Base-by-base conservation (phyloP, 1,140 invertebrate genomes). In the Radopholus similis region DNA sequence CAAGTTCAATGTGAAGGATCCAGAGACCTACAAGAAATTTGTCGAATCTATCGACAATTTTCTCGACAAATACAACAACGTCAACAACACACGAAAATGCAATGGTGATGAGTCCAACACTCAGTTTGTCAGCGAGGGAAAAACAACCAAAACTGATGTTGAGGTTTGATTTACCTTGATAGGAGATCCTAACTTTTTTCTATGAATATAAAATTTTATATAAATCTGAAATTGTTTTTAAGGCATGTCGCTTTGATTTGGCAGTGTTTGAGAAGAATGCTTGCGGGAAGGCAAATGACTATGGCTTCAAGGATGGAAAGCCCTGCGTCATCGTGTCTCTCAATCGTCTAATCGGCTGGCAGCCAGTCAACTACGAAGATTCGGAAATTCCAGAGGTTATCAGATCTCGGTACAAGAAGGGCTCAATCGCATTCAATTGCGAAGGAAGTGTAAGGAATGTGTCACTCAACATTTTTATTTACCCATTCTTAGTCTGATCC, bases 261-360 rank as follows among this genome's bases (percentile, higher is more conserved):
- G 60, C 28, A 5, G 15, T 42, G 5, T 80, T 82, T 56, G 54
- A 77, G 13, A 42, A 44, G 15, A 57, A 63, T 35, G 76, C 71
- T 11, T 81, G 79, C 55, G 44, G 54, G 23, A 65, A 68, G 9
- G 40, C 57, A 3, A 72, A 72, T 34, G 70, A 70, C 37, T 81
- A 75, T 53, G 79, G 79, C 37, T 81, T 74, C 67, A 76, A 77
- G 42, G 51, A 68, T 40, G 70, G 79, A n/a, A 77, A 67, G 49
- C 79, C 79, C 9, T 81, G 79, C 56, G 66, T 83, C 6, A 74
- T 81, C 32, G 23, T 81, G 13, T 75, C 81, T 1, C 55, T 81
- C 37, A 81, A 81, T 64, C 78, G 79, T 44, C 68, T 81, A 1
- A 81, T 81, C 51, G 81, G 78, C 58, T 81, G 79, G 79, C 56